A percentile compares a stretch with the other conserved stretches of the same genome.
Conservation (phyloP, 2,797 vertebrate genomes). For the Scleropages formosus region DNA sequence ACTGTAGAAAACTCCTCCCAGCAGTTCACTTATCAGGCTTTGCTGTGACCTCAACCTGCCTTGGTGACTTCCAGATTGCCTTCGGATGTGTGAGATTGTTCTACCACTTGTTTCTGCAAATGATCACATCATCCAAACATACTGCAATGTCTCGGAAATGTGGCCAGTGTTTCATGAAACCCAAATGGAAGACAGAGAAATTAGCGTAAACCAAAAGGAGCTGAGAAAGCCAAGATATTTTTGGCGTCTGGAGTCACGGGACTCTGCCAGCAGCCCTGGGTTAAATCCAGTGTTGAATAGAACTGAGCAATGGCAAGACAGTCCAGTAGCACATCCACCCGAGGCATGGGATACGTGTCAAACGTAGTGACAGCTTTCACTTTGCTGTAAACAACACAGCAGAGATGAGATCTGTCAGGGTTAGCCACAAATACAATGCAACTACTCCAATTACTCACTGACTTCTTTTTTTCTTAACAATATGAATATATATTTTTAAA, state of each 20-base stretch:
- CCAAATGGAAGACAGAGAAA: background rate
- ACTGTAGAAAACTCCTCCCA: too few species aligned
- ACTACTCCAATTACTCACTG: background rate
- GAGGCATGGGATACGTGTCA: background rate
- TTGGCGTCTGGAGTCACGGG: background rate
- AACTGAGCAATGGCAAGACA: background rate
- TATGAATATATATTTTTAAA: too few species aligned
- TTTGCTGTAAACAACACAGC: background rate
- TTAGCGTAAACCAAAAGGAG: too few species aligned
- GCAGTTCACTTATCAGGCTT: too few species aligned
- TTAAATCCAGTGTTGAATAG: too few species aligned
- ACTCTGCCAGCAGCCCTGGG: background rate
- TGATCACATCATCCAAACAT: too few species aligned
- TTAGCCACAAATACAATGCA: background rate
- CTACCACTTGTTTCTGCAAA: too few species aligned
- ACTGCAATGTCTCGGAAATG: background rate
- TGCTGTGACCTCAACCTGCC: too few species aligned
- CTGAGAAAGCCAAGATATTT: background rate
- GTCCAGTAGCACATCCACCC: background rate
- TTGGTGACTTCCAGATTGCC: too few species aligned
- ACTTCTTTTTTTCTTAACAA: too few species aligned
- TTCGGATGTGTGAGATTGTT: too few species aligned
- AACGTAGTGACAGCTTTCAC: background rate
- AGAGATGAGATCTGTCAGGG: background rate
- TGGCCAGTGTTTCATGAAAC: background rate